Percentiles rank a stretch among this genome's conserved stretches.
These are phyloP conservation scores for Dyspetes luteomarginatus DNA, from an alignment of 2,888 invertebrate genomes.

Conservation along the genomic window DNA sequence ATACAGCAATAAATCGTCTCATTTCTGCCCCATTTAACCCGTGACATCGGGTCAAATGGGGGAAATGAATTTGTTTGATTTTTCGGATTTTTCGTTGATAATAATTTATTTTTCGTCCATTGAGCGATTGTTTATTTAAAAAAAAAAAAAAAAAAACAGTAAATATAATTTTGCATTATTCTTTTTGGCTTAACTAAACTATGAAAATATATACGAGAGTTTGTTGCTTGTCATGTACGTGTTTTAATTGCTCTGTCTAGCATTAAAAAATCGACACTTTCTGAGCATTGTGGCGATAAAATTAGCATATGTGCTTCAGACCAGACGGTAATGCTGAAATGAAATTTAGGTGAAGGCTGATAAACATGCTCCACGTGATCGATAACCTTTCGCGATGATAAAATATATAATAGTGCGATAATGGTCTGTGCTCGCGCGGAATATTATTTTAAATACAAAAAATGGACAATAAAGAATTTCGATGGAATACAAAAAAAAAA, in stretches of 20 bases:
- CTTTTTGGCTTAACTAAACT: neutral
- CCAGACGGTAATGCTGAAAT: constrained; percentile 44
- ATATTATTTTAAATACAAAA: neutral
- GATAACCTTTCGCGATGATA: constrained; percentile 71
- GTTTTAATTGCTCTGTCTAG: neutral
- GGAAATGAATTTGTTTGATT: too few relatives aligned
- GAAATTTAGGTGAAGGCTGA: constrained; percentile 71
- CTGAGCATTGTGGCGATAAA: constrained; percentile 20
- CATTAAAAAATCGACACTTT: constrained; percentile 10
- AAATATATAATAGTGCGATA: constrained; percentile 42
- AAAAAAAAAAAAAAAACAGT: neutral
- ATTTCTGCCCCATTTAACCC: too few relatives aligned
- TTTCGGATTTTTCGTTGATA: too few relatives aligned
- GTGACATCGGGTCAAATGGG: too few relatives aligned
- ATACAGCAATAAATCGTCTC: too few relatives aligned
- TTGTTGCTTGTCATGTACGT: neutral
- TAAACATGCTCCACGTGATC: constrained; percentile 60
- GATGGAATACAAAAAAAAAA: neutral
- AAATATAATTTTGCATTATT: constrained; percentile 2
- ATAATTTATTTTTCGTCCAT: too few relatives aligned
- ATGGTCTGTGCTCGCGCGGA: constrained; percentile 15
- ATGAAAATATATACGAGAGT: neutral
- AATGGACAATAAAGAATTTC: neutral
- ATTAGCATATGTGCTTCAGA: constrained; percentile 48
- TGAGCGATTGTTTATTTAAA: too few relatives aligned